A percentile compares a stretch with the other conserved stretches of the same genome.
These are phyloP conservation scores for Kryphioiulus occultus DNA, from an alignment of 2,888 invertebrate genomes.

Conservation along the genomic window DNA sequence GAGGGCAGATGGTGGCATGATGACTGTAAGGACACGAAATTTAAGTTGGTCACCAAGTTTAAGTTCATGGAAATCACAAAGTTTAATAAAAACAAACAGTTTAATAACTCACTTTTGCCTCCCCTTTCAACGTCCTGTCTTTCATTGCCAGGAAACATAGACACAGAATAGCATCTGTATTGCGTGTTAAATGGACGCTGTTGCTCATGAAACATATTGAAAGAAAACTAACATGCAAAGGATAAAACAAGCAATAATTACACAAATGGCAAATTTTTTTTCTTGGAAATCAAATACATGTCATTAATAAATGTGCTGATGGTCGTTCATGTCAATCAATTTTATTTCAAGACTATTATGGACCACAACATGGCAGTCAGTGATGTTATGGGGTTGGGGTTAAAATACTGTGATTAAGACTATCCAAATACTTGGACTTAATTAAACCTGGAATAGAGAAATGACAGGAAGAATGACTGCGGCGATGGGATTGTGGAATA, in stretches of 20 bases:
- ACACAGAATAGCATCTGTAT: constrained; percentile 91
- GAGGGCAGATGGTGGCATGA: constrained; percentile 96
- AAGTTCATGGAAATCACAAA: background rate
- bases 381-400: no score
- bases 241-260: background rate
- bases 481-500: no score
- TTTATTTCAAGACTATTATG: no score
- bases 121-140: constrained; percentile 93
- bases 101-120: constrained; percentile 81
- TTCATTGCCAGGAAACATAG: constrained; percentile 93
- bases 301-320: no score
- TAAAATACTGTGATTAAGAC: no score
- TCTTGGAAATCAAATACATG: background rate
- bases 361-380: no score
- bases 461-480: no score
- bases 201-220: constrained; percentile 85
- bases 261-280: background rate
- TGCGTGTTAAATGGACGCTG: constrained; percentile 66
- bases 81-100: constrained; percentile 52
- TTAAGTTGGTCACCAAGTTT: background rate
- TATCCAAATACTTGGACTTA: no score
- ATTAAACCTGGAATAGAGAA: no score
- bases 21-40: constrained; percentile 78
- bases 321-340: no score
- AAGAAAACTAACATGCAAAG: constrained; percentile 72